Percentiles rank a stretch among this genome's conserved stretches.
These are phyloP conservation scores for Akabosia matsudoensis DNA, from an alignment of 1,140 invertebrate species.

Conservation along the genomic window DNA sequence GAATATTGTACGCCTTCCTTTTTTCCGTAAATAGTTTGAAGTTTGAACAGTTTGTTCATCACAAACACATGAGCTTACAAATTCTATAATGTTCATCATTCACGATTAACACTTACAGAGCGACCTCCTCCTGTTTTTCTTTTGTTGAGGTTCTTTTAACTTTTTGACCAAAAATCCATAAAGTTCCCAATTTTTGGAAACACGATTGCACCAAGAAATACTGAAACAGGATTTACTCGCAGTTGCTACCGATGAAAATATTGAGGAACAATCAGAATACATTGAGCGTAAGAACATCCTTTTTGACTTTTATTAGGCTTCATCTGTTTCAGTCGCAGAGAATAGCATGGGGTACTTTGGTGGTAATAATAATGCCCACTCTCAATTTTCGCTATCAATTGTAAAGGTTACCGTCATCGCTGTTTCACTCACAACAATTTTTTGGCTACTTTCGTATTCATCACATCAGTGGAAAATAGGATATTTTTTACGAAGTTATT, in stretches of 20 bases:
- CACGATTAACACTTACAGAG: background rate
- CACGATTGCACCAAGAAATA: background rate
- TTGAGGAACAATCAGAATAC: no score
- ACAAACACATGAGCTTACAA: no score
- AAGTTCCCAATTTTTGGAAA: background rate
- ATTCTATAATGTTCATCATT: constrained; percentile 7
- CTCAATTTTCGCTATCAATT: background rate
- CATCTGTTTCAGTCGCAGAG: background rate
- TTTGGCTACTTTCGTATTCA: background rate
- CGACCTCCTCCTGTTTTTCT: background rate
- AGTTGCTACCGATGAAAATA: no score
- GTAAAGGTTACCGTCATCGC: background rate
- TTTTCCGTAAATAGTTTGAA: no score
- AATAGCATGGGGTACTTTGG: background rate
- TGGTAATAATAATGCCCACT: background rate
- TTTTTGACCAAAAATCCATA: background rate
- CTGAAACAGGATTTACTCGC: no score
- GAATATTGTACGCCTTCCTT: no score
- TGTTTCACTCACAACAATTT: background rate
- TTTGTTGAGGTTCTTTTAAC: background rate
- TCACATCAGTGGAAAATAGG: background rate
- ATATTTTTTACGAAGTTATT: background rate
- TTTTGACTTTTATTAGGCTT: background rate
- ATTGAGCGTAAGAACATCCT: no score
- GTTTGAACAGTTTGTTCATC: no score